Percentiles rank a stretch among this genome's conserved stretches.
Evolutionary conservation across 2,113 vertebrate genomes (phyloP).

Genomic region (human): DNA sequence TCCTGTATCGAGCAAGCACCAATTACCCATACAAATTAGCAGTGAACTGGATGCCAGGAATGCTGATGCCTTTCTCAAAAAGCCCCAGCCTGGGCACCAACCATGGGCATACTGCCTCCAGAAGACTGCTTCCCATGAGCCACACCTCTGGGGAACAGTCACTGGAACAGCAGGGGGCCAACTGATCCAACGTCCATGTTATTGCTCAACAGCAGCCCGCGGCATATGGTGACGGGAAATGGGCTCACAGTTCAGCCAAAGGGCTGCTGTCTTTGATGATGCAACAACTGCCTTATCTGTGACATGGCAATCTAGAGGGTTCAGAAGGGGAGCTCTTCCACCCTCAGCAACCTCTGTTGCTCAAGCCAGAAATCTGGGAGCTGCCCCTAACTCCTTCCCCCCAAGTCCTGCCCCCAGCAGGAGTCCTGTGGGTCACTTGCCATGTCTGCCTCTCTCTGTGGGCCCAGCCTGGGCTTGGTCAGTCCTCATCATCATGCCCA

Average conservation of each 20-base stretch:
- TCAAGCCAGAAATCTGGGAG: background rate
- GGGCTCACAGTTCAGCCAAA: conserved; percentile 62
- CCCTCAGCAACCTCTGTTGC: background rate
- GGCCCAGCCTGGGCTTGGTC: background rate
- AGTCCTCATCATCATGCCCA: background rate
- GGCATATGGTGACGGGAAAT: conserved; percentile 53
- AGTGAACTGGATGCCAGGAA: background rate
- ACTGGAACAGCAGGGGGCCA: background rate
- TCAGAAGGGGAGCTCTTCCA: background rate
- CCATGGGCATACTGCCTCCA: background rate
- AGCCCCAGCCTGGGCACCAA: background rate
- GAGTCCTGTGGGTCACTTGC: background rate
- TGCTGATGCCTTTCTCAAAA: background rate
- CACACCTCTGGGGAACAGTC: conserved; percentile 59
- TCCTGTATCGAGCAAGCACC: background rate
- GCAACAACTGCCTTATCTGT: background rate
- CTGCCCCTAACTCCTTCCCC: too few species aligned
- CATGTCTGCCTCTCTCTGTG: background rate
- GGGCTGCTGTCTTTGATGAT: conserved; percentile 51
- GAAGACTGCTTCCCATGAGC: background rate
- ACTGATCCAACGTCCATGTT: background rate
- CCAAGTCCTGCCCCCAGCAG: background rate
- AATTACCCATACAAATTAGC: background rate
- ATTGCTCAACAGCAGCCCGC: conserved; percentile 61
- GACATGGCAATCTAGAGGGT: background rate